Evolutionary conservation across 2,797 vertebrate genomes (phyloP), one percentile per base, ranked within the genome.

Genomic region (Hyperoplus immaculatus): DNA sequence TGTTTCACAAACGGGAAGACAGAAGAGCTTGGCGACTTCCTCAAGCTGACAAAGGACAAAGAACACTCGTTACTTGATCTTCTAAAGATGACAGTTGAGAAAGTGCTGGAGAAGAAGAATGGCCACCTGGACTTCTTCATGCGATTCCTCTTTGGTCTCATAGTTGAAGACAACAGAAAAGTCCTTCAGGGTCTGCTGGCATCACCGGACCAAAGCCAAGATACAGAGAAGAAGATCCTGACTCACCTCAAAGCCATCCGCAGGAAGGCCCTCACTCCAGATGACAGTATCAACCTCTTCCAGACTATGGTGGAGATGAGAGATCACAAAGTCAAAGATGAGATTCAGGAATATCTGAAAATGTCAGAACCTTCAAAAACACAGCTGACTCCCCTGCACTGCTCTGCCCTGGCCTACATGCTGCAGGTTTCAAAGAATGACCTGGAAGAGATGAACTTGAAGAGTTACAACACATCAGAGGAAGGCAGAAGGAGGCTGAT

Each of bases 231-330:
- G 69, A 93, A 90, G 59, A 73, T 89, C 0, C 46, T 89, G 70
- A 89, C 60, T n/a, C 46, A 87, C 47, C 54, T 93, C 0, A 88
- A 74, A 18, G 65, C 80, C 61, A 21, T 89, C 13, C 11, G 69
- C 18, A 81, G 84, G 11, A 91, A 85, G 72, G n/a, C 0, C 1
- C 1, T 90, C 4, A 74, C 83, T 57, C 91, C 90, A 14, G 78
- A 90, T 14, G 21, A 13, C 0, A 68, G 74, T 41, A 77, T 90
- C 61, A 77, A 9, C 53, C 65, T 91, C 6, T 86, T 91, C 64
- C 84, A 81, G 69, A 16, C 21, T 29, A 85, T 93, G 90, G 81
- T 89, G 0, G 85, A 91, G 65, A 93, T 93, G 90, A 86, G 87
- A 85, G 88, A 91, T 49, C 3, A 82, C 42, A 89, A 83, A 77